A percentile compares a stretch with the other conserved stretches of the same genome.
Evolutionary conservation across 1,140 invertebrate species (phyloP).

Genomic region (Matsumurasca onukii): DNA sequence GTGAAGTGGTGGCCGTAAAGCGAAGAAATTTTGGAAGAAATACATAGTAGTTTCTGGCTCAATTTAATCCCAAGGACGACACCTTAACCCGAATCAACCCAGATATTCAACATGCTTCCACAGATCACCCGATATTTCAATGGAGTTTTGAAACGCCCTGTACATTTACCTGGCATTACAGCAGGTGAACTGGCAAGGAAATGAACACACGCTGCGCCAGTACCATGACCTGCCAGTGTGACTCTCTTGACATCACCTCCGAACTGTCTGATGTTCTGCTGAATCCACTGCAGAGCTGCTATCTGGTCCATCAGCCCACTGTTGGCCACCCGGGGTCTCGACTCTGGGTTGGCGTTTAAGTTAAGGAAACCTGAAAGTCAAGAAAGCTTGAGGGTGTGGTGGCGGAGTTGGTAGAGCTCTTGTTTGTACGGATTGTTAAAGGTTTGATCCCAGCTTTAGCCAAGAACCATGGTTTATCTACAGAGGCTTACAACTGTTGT

Average conservation of each 20-base stretch:
- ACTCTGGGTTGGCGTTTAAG: conserved; percentile 74
- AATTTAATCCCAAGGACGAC: too few species aligned
- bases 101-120: too few species aligned
- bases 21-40: too few species aligned
- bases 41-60: too few species aligned
- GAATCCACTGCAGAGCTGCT: conserved; percentile 86
- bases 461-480: not conserved
- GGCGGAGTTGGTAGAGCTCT: not conserved
- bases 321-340: conserved; percentile 81
- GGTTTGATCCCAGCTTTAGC: not conserved
- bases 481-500: too few species aligned
- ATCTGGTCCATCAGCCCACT: conserved; percentile 94
- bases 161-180: conserved; percentile 72
- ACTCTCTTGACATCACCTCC: conserved; percentile 86
- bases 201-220: conserved; percentile 92
- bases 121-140: too few species aligned
- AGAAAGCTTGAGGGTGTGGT: conserved; percentile 22
- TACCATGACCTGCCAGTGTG: conserved; percentile 89
- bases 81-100: too few species aligned
- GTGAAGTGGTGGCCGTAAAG: too few species aligned
- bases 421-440: not conserved
- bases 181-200: conserved; percentile 93
- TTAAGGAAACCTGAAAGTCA: conserved; percentile 81
- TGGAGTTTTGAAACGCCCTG: too few species aligned
- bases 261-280: conserved; percentile 87